phyloP scores from a whole-genome alignment of 1,140 invertebrate species.

The Diuraphis noxia region DNA sequence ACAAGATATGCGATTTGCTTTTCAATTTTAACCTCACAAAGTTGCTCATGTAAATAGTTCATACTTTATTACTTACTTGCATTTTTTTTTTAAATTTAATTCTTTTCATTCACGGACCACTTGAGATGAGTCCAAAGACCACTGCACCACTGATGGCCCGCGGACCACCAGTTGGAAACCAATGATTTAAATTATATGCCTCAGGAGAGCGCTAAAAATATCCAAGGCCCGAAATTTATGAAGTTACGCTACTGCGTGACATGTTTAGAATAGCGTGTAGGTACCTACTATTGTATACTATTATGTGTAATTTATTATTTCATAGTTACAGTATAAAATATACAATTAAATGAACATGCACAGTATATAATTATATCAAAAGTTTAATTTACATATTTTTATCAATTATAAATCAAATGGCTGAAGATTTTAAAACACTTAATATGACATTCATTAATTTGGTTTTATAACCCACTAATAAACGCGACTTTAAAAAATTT shows the following conservation, averaged over 20 bases:
- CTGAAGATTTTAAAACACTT: background rate
- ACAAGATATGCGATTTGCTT: constrained; percentile 56
- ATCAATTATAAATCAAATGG: background rate
- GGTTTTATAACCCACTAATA: background rate
- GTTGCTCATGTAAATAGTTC: no score
- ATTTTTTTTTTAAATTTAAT: background rate
- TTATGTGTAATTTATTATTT: background rate
- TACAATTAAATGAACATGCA: background rate
- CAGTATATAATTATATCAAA: background rate
- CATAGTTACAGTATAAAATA: background rate
- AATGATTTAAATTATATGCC: background rate
- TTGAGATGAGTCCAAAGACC: no score
- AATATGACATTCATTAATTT: background rate
- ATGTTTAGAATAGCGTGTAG: background rate
- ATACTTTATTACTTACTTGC: no score
- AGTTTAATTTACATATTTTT: background rate
- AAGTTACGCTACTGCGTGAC: background rate
- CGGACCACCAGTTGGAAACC: constrained; percentile 3
- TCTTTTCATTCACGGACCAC: no score
- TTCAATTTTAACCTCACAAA: constrained; percentile 54
- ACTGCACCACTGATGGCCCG: no score
- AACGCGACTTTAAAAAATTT: background rate
- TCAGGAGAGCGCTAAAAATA: background rate
- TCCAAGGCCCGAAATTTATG: background rate
- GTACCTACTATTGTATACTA: background rate